A percentile compares a stretch with the other conserved stretches of the same genome.
These are phyloP conservation scores for Patella pellucida DNA, from an alignment of 2,888 invertebrate genomes.

Conservation along the genomic window DNA sequence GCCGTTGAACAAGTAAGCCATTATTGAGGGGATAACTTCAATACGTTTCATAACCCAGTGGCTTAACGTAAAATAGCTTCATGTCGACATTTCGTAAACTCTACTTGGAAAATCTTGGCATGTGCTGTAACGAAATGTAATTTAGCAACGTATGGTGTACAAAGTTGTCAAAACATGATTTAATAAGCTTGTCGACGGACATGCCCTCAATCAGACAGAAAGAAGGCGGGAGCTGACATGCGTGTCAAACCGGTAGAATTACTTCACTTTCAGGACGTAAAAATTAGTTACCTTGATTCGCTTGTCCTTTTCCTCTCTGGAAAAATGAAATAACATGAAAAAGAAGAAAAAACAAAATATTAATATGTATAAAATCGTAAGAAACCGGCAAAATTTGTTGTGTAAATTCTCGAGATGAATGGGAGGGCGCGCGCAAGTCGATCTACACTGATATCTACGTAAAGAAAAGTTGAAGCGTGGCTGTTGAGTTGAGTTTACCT, in stretches of 20 bases:
- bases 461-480: conserved; percentile 22
- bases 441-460: no score
- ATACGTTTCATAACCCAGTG: no score
- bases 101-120: no score
- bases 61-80: no score
- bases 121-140: no score
- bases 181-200: no score
- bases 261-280: neutral
- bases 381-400: conserved; percentile 9
- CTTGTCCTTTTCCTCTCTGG: conserved; percentile 66
- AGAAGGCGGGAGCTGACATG: neutral
- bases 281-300: conserved; percentile 60
- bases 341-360: conserved; percentile 38
- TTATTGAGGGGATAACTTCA: no score
- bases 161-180: no score
- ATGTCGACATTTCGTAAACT: no score
- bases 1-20: neutral
- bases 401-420: neutral
- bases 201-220: no score
- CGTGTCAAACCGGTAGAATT: conserved; percentile 1
- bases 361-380: neutral
- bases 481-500: conserved; percentile 52
- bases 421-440: conserved; percentile 11
- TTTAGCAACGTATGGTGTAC: no score
- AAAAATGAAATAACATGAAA: conserved; percentile 46